Evolutionary conservation across 2,888 invertebrate species (phyloP), one percentile per base, ranked within the genome.

Genomic region (Diaperis boleti): DNA sequence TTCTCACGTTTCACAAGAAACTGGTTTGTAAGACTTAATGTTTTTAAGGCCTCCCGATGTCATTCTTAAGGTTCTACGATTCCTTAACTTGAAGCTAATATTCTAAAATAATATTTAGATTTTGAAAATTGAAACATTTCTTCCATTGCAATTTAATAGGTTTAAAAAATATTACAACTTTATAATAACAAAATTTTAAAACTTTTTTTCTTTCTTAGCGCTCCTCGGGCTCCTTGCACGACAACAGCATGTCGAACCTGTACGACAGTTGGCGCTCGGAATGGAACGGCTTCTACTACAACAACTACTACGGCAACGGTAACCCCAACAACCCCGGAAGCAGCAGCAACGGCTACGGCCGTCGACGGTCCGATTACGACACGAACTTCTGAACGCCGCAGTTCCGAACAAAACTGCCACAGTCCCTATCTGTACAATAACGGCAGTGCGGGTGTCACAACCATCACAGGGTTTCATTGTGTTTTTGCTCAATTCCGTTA

Each of bases 241-340:
- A 88, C 68, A 88, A 88, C 74, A 88, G 88, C 72, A 88, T 87
- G 81, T 87, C 89, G 49, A 90, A 91, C 75, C 84, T 90, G 64
- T 91, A 91, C 75, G 91, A 91, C 76, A 90, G 90, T 74, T 92
- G 91, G 91, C 83, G 89, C 74, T 90, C 90, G 0, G 89, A 90
- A 75, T 89, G 88, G 86, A 89, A 91, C 68, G 89, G 89, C 14
- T 89, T 91, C 68, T 88, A 91, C 76, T 85, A 89, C 77, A 90
- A 90, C 76, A 88, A 88, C 8, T 89, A 90, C 81, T 83, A 90
- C 54, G 81, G 81, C 18, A 77, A n/a, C n/a, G n/a, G n/a, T n/a
- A n/a, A n/a, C n/a, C n/a, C n/a, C n/a, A n/a, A 78, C 59, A 76
- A 78, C 41, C 71, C 72, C 62, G 69, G 75, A 45, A 76, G 74